Conservation (phyloP, 1,140 invertebrate species). For the Procambarus clarkii region DNA sequence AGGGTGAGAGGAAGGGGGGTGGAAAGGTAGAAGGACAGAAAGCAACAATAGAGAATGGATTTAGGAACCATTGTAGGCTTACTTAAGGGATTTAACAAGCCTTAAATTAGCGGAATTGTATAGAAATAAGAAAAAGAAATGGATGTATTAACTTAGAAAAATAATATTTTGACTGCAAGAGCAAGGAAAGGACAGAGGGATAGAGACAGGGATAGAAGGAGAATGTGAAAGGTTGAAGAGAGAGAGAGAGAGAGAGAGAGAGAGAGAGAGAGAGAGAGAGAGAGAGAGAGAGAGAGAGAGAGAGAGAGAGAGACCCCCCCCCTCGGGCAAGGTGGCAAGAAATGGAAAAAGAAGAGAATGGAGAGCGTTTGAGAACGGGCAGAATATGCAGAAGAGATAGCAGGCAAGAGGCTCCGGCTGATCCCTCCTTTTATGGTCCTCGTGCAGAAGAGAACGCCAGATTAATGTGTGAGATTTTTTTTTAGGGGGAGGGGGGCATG, state of each 20-base stretch:
- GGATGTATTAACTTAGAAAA: no score
- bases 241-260: neutral
- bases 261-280: neutral
- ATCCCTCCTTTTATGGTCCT: conserved; percentile 28
- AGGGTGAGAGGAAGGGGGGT: neutral
- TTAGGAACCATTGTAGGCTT: no score
- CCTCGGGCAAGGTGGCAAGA: neutral
- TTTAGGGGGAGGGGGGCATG: neutral
- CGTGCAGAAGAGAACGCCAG: neutral
- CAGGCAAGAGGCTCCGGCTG: neutral
- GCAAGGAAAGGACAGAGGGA: neutral
- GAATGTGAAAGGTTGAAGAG: no score
- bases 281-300: neutral
- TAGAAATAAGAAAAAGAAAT: no score
- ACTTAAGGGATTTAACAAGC: no score
- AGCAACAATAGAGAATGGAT: no score
- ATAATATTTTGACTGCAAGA: no score
- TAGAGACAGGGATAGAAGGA: neutral
- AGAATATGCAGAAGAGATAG: conserved; percentile 7
- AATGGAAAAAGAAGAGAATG: neutral
- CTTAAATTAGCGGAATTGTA: no score
- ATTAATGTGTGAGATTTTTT: neutral
- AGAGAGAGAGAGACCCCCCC: no score
- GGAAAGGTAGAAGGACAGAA: neutral
- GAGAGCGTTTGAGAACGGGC: neutral